These are phyloP conservation scores for Leucophora obtusa DNA, from an alignment of 2,888 invertebrate species.

Conservation along the genomic window DNA sequence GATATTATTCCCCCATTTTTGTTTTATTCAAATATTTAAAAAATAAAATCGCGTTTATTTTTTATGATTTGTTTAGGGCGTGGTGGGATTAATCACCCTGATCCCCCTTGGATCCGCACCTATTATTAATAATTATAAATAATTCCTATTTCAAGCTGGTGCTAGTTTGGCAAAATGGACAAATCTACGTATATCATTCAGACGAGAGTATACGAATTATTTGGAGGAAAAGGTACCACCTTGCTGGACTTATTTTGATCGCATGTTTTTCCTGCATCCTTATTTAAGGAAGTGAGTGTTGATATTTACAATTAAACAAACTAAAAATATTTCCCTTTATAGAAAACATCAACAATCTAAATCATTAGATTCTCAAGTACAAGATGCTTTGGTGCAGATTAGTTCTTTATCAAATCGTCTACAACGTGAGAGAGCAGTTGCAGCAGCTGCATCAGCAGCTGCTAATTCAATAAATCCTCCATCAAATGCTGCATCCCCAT, in stretches of 20 bases:
- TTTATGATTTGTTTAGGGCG: no score
- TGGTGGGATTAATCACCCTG: no score
- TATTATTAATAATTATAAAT: neutral
- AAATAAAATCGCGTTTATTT: no score
- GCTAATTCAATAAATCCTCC: constrained; percentile 33
- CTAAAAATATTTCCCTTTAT: constrained; percentile 54
- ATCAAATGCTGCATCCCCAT: constrained; percentile 52
- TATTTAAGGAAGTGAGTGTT: constrained; percentile 74
- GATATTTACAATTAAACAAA: constrained; percentile 40
- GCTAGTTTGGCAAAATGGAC: constrained; percentile 77
- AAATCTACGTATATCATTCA: constrained; percentile 75
- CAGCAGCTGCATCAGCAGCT: constrained; percentile 65
- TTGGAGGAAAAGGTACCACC: constrained; percentile 75
- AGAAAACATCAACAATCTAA: constrained; percentile 75
- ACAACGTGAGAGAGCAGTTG: constrained; percentile 71
- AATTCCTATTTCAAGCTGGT: constrained; percentile 68
- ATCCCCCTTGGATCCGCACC: no score
- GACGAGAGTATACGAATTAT: constrained; percentile 76
- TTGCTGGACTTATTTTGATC: constrained; percentile 77
- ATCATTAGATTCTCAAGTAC: constrained; percentile 74
- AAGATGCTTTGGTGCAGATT: constrained; percentile 76
- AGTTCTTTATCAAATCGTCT: constrained; percentile 73
- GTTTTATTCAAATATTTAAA: no score
- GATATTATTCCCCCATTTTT: no score
- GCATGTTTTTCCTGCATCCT: constrained; percentile 77